Conservation (phyloP, 2,797 vertebrate genomes). For the Pseudochirops corinnae region DNA sequence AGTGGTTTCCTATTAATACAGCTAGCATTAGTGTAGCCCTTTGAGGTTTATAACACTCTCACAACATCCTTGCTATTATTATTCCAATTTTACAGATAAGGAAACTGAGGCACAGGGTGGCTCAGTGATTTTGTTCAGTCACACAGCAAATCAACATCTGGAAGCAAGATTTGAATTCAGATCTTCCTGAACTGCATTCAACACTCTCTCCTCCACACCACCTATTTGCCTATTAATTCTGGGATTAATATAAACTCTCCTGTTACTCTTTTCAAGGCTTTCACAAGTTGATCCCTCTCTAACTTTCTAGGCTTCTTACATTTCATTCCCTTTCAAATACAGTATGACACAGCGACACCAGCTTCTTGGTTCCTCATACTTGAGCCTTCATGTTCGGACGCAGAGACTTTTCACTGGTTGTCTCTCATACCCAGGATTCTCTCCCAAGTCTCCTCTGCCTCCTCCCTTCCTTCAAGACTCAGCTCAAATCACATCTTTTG, state of each 20-base stretch:
- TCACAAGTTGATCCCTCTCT: neutral
- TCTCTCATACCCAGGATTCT: neutral
- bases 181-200: neutral
- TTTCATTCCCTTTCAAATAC: no score
- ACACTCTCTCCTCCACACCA: neutral
- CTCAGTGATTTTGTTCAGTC: neutral
- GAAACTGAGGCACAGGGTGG: neutral
- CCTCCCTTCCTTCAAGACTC: neutral
- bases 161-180: neutral
- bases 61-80: neutral
- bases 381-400: neutral
- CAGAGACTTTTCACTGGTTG: neutral
- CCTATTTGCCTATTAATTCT: neutral
- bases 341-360: no score
- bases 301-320: neutral
- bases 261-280: neutral
- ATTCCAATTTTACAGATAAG: neutral
- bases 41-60: neutral
- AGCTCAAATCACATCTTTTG: neutral
- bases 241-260: neutral
- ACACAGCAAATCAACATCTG: neutral
- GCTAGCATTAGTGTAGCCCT: neutral
- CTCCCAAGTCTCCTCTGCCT: neutral
- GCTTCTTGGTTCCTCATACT: neutral
- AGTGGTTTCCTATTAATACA: neutral